Base-by-base conservation (phyloP, 2,113 vertebrate genomes). In the Myrmecobius fasciatus region DNA sequence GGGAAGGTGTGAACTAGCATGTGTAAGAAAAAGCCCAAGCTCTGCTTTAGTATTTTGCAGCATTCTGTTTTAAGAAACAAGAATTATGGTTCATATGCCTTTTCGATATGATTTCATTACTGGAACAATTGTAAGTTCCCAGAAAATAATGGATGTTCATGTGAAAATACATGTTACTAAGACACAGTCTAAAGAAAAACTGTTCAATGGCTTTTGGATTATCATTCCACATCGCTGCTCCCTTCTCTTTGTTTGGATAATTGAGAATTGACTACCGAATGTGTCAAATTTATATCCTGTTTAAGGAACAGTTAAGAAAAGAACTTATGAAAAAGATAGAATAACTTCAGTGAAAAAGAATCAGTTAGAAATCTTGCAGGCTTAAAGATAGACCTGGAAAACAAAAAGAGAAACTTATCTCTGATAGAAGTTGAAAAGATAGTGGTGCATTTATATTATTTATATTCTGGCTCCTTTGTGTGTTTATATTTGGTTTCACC, bases 1-100 rank as follows among this genome's bases (percentile, higher is more conserved):
- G 96, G 94, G 91, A 94, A 96, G 92, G 53, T 83, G 67, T 83
- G 49, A 95, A 91, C 88, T 36, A 95, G 91, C 28, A 96, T 94
- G n/a, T 97, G 88, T 97, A 91, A 94, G 94, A 94, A 52, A 91
- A 93, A 94, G 1, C 36, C 0, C n/a, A 83, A 43, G 20, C 67
- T 43, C 67, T 83, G 94, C 46, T 49, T 96, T 91, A 53, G 94
- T 91, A 51, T 96, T 96, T 96, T 94, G n/a, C 31, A 31, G 67
- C 20, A 92, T 91, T 94, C 89, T 92, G 53, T 89, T 67, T 25
- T 75, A 25, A n/a, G 17, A 90, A 4, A 8, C 89, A 24, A 92
- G 14, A 52, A 36, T 53, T 31, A 53, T 53, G 92, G 25, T 12
- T 22, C 88, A 31, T 75, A 56, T 51, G 60, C n/a, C 36, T 75